Evolutionary conservation across 1,140 invertebrate species (phyloP), one percentile per base, ranked within the genome.

Genomic region (Eueides isabella): DNA sequence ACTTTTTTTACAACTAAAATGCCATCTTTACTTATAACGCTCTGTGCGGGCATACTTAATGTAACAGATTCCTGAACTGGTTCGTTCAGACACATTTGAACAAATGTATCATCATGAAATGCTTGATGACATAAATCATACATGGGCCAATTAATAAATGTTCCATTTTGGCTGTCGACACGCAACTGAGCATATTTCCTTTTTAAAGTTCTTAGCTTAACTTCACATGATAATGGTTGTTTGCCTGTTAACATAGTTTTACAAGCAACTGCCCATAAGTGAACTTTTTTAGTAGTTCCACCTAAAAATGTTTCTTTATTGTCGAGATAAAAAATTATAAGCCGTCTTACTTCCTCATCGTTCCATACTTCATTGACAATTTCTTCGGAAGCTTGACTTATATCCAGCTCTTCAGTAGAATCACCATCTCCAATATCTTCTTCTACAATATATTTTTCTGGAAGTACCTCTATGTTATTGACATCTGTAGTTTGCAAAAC

Each of bases 251-350:
- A 72, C 82, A 92, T 90, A 55, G 89, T 91, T 69, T 85, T 90
- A 67, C 89, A 90, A 3, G 87, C 89, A 9, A 92, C 80, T 9
- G 84, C 78, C 91, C 91, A 93, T 69, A 93, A 73, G 78, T 88
- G 85, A 71, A 85, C 85, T 31, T 83, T 90, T 62, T 83, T 85
- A 23, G 87, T 84, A 6, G 80, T 76, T 0, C 85, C 85, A 65
- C 70, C 85, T 5, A 84, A 41, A 48, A 93, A 91, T 11, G 84
- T 81, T 38, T 87, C 81, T 77, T 91, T 91, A 55, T 92, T 93
- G 63, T 93, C 91, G 76, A 84, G 79, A 65, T 88, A 93, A 72
- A 93, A 92, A 35, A 87, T 80, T 30, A 93, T 76, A 1, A 93
- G 82, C 61, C 82, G 77, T 69, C 79, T 82, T 6, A 82, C 83